phyloP scores from a whole-genome alignment of 2,797 vertebrate genomes.

The Aulostomus chinensis region DNA sequence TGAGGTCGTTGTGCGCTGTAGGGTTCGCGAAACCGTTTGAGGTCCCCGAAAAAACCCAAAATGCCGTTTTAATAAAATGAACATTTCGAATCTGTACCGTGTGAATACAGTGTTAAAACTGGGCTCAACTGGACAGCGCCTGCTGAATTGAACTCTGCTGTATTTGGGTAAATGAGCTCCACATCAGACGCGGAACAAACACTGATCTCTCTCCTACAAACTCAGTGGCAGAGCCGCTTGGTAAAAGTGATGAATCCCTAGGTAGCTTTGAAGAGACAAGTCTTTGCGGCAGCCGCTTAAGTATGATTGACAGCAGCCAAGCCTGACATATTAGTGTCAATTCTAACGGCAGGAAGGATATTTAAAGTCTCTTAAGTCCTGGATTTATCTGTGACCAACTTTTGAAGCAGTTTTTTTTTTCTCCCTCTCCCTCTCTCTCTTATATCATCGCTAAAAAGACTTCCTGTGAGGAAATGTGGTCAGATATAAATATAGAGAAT shows the following conservation, averaged over 20 bases:
- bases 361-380: conserved; percentile 59
- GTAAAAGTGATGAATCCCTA: conserved; percentile 18
- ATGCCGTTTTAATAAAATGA: too few species aligned
- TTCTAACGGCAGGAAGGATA: conserved; percentile 58
- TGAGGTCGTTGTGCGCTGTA: too few species aligned
- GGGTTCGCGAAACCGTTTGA: too few species aligned
- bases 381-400: conserved; percentile 56
- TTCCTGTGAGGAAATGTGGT: conserved; percentile 21
- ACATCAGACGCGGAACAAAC: background rate
- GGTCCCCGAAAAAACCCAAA: too few species aligned
- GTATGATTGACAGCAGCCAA: conserved; percentile 65
- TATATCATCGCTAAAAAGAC: conserved; percentile 7
- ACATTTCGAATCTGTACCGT: too few species aligned
- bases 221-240: background rate
- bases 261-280: conserved; percentile 50
- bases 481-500: conserved; percentile 14
- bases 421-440: too few species aligned
- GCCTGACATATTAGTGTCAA: conserved; percentile 51
- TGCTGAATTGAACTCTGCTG: too few species aligned
- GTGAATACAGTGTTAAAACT: too few species aligned
- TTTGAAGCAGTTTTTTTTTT: conserved; percentile 35
- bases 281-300: conserved; percentile 42
- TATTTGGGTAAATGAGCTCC: too few species aligned
- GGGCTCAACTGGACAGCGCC: too few species aligned
- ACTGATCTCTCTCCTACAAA: background rate